Base-by-base conservation (phyloP, 2,888 invertebrate species). In the Phlogophora meticulosa region DNA sequence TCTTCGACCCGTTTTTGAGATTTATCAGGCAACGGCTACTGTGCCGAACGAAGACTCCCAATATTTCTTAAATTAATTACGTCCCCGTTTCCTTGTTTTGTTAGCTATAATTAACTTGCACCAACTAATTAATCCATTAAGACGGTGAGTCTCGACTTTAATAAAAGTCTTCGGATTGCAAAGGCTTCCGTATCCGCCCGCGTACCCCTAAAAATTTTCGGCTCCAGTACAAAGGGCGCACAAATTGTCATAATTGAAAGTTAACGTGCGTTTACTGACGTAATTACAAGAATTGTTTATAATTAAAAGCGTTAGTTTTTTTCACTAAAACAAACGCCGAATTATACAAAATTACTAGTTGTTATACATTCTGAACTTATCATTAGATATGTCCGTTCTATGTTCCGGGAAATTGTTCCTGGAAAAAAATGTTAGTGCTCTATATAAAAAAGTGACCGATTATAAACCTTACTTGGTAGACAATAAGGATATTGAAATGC, bases 341-440 rank as follows among this genome's bases (percentile, higher is more conserved):
- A 91, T 93, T 91, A 90, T 88, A 89, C 82, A 69, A 90, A 93
- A 93, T 92, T 92, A 87, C 90, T 85, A 83, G 88, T 87, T 90
- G 82, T 85, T 82, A 76, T 87, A 72, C 59, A 65, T 73, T 72
- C 82, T 81, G 73, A 77, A 86, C 80, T 84, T 87, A 86, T 87
- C 82, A 87, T 87, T 85, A 28, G 28, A 28, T 28, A 86, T 62
- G 71, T 68, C 73, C 69, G 66, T 55, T 73, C 59, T 75, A 71
- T 77, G 63, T 74, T 63, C 68, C 74, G 66, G 78, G 67, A 81
- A 83, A 82, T 81, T 69, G 65, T 75, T 78, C 73, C 77, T 63
- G 72, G 74, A 80, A 79, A 72, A 74, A 80, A 57, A 61, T 66
- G 73, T 64, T 60, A 51, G 34, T 43, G 69, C 48, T 24, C 55